These are phyloP conservation scores for Cenopis cana DNA, from an alignment of 2,888 invertebrate genomes.

Conservation along the genomic window DNA sequence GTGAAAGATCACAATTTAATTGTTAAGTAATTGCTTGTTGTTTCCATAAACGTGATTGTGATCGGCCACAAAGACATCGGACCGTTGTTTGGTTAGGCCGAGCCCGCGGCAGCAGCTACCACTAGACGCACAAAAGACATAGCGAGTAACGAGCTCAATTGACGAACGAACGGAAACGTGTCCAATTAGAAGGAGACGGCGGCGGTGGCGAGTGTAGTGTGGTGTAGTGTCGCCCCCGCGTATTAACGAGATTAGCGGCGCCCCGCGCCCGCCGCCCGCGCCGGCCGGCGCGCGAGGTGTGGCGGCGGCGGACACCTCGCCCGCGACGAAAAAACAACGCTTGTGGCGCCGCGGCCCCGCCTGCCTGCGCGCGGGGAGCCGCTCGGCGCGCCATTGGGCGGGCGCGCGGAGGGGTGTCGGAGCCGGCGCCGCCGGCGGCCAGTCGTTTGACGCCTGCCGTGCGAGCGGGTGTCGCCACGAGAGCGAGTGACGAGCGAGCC, in stretches of 20 bases:
- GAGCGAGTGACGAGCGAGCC: constrained; percentile 66
- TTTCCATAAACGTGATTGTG: constrained; percentile 26
- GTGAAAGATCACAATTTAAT: constrained; percentile 16
- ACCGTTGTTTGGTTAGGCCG: constrained; percentile 39
- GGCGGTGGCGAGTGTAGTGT: constrained; percentile 65
- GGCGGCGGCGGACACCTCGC: constrained; percentile 80
- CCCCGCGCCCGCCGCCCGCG: constrained; percentile 55
- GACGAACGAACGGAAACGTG: constrained; percentile 84
- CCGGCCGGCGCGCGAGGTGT: constrained; percentile 67
- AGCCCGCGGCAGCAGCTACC: constrained; percentile 46
- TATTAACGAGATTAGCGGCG: constrained; percentile 81
- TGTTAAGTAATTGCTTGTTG: constrained; percentile 23
- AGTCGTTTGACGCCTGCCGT: constrained; percentile 82
- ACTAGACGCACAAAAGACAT: constrained; percentile 71
- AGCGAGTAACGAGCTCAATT: constrained; percentile 82
- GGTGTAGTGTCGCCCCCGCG: constrained; percentile 61
- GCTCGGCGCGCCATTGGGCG: constrained; percentile 77
- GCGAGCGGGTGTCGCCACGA: constrained; percentile 79
- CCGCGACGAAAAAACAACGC: constrained; percentile 81
- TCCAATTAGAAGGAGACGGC: constrained; percentile 84
- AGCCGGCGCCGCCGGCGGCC: constrained; percentile 83
- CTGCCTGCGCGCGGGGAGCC: constrained; percentile 57
- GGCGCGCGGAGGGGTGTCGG: constrained; percentile 82
- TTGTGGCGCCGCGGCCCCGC: constrained; percentile 72
- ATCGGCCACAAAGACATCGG: constrained; percentile 22